Percentiles rank a stretch among this genome's conserved stretches.
These are phyloP conservation scores for Gastracanthus pulcherrimus DNA, from an alignment of 2,888 invertebrate species.

Conservation along the genomic window DNA sequence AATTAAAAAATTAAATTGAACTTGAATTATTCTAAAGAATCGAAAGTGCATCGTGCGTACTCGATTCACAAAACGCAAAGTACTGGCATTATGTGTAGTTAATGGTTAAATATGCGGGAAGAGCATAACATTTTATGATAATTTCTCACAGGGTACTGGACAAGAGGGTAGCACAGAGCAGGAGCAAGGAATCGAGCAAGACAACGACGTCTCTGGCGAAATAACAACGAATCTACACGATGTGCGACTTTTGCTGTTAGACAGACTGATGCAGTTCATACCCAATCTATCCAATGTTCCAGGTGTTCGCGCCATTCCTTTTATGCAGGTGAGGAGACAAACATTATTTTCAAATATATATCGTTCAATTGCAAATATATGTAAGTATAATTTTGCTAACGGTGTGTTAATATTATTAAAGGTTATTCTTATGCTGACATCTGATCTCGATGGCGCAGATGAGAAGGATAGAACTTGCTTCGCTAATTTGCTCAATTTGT, in stretches of 20 bases:
- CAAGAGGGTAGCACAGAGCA: slow-evolving; percentile 68
- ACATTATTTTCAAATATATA: not conserved
- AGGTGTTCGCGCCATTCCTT: slow-evolving; percentile 93
- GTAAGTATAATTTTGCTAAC: too few species aligned
- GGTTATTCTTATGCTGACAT: slow-evolving; percentile 92
- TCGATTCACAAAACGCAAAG: too few species aligned
- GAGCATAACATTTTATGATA: not conserved
- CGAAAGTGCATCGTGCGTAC: too few species aligned
- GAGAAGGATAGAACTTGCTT: slow-evolving; percentile 89
- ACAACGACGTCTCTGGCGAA: slow-evolving; percentile 73
- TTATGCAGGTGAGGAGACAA: slow-evolving; percentile 85
- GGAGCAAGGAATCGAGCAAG: slow-evolving; percentile 73
- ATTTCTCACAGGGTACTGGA: slow-evolving; percentile 59
- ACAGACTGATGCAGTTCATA: slow-evolving; percentile 87
- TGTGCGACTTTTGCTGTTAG: slow-evolving; percentile 85
- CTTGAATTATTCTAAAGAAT: too few species aligned
- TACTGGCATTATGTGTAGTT: too few species aligned
- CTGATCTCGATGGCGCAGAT: slow-evolving; percentile 91
- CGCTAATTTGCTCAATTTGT: slow-evolving; percentile 85
- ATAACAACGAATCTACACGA: slow-evolving; percentile 82
- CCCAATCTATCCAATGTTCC: slow-evolving; percentile 87
- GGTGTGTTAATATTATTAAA: slow-evolving; percentile 68
- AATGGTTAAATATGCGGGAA: too few species aligned
- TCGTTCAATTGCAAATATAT: too few species aligned
- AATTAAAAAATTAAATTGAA: too few species aligned